A percentile compares a stretch with the other conserved stretches of the same genome.
These are phyloP conservation scores for Arizona elegans DNA, from an alignment of 2,113 vertebrate genomes.

Conservation along the genomic window DNA sequence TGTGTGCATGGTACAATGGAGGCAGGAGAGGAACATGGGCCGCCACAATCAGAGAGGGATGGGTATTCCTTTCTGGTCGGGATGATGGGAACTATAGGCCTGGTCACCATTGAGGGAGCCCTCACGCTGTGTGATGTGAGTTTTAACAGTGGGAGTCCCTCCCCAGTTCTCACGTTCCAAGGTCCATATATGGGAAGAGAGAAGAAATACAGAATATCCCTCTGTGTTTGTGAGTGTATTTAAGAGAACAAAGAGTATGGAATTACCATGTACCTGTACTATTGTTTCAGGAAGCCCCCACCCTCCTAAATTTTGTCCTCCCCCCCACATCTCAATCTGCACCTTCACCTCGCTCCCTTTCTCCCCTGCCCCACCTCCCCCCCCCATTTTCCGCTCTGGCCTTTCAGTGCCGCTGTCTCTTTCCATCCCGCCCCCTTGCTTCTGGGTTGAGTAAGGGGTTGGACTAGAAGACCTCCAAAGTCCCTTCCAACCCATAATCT, in stretches of 20 bases:
- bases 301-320: neutral
- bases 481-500: neutral
- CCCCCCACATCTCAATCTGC: neutral
- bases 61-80: neutral
- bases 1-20: neutral
- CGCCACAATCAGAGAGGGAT: fast-evolving
- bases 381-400: neutral
- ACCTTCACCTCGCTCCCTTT: neutral
- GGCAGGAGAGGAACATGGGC: neutral
- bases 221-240: neutral
- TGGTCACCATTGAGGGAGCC: neutral
- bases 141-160: neutral
- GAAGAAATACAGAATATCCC: neutral
- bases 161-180: neutral
- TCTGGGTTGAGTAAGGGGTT: neutral
- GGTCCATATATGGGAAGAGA: neutral
- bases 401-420: neutral
- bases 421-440: neutral
- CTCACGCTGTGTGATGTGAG: neutral
- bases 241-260: neutral
- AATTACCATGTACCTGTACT: neutral
- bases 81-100: neutral
- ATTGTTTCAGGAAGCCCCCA: neutral
- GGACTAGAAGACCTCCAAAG: neutral
- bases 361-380: too few species aligned